Percentiles rank a stretch among this genome's conserved stretches.
These are phyloP conservation scores for Equus quagga DNA, from an alignment of 2,113 vertebrate species.

Conservation along the genomic window DNA sequence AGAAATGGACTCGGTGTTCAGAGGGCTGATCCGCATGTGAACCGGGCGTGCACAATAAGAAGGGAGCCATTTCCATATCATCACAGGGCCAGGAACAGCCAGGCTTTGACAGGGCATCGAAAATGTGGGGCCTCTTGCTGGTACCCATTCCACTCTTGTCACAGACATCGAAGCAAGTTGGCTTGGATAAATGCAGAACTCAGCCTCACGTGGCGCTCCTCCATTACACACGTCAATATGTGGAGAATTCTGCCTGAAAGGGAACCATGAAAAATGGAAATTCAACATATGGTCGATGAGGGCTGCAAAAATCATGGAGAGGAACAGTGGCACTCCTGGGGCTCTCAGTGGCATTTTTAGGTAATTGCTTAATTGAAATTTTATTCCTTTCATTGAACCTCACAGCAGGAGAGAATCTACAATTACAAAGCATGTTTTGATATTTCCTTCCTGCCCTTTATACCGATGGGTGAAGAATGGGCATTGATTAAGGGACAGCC, in stretches of 20 bases:
- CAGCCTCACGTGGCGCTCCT: neutral
- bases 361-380: conserved; percentile 74
- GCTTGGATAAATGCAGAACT: neutral
- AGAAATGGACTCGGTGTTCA: conserved; percentile 9
- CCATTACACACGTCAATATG: neutral
- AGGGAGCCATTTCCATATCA: conserved; percentile 28
- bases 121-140: conserved; percentile 4
- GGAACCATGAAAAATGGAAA: conserved; percentile 21
- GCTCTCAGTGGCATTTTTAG: neutral
- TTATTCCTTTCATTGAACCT: conserved; percentile 61
- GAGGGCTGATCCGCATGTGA: neutral
- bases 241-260: neutral
- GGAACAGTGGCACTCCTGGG: neutral
- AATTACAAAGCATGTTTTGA: conserved; percentile 62
- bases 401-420: conserved; percentile 30
- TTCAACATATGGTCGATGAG: conserved; percentile 46
- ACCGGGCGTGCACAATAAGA: neutral
- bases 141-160: conserved; percentile 44
- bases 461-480: conserved; percentile 31
- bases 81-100: conserved; percentile 16
- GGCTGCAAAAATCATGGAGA: neutral
- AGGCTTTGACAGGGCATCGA: neutral
- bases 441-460: conserved; percentile 50
- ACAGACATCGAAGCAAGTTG: neutral
- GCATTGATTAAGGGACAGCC: conserved; percentile 49